A percentile compares a stretch with the other conserved stretches of the same genome.
These are phyloP conservation scores for Chymomyza amoena DNA, from an alignment of 2,888 invertebrate species.

Conservation along the genomic window DNA sequence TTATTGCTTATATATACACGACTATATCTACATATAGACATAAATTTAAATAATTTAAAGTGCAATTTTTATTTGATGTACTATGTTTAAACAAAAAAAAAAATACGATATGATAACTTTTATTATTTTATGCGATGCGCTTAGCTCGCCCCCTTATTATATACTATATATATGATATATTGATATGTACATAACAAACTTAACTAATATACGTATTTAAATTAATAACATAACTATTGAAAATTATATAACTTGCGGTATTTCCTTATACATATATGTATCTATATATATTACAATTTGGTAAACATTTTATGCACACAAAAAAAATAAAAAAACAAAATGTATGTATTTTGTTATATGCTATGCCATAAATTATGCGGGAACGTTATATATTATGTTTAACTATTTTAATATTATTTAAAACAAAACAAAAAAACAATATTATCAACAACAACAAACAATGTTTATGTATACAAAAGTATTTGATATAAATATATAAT, in stretches of 20 bases:
- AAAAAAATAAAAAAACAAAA: not conserved
- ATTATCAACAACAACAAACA: conserved; percentile 39
- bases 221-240: conserved; percentile 15
- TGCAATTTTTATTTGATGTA: conserved; percentile 47
- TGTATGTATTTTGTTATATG: conserved; percentile 45
- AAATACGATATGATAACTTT: not conserved
- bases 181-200: conserved; percentile 25
- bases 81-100: conserved; percentile 11
- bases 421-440: not conserved
- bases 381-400: conserved; percentile 44
- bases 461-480: conserved; percentile 67
- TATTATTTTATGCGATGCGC: conserved; percentile 12
- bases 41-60: conserved; percentile 47
- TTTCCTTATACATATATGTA: conserved; percentile 4
- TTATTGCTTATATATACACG: conserved; percentile 42
- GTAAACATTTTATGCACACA: not conserved
- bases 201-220: conserved; percentile 55
- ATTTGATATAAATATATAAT: conserved; percentile 52
- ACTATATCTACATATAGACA: conserved; percentile 10
- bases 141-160: not conserved
- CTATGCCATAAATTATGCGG: conserved; percentile 69
- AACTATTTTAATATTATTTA: conserved; percentile 6
- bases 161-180: too few relatives aligned
- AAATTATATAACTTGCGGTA: not conserved
- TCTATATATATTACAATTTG: not conserved